Evolutionary conservation across 1,140 invertebrate genomes (phyloP).

Genomic region (Periplaneta americana): DNA sequence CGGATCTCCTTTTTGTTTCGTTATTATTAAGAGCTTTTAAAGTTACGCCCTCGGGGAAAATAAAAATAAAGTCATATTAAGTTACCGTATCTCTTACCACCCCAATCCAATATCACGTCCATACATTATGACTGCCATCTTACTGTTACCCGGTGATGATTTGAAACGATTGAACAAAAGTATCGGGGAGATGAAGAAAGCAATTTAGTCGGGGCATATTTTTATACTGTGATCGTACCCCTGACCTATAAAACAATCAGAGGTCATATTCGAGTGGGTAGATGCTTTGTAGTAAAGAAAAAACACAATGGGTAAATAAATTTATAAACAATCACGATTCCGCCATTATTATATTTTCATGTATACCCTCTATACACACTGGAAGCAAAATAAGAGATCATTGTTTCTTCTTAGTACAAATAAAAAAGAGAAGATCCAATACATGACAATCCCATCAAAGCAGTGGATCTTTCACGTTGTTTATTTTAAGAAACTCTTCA

Average conservation of each 20-base stretch:
- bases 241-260: slow-evolving; percentile 1
- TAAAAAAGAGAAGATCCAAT: not conserved
- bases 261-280: not conserved
- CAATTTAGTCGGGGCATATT: not conserved
- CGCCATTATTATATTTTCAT: not conserved
- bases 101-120: not conserved
- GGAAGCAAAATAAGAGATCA: not conserved
- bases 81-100: not conserved
- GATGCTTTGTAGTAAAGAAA: not conserved
- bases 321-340: slow-evolving; percentile 2
- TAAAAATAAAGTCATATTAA: not conserved
- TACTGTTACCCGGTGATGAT: too few relatives aligned
- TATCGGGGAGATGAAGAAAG: not conserved
- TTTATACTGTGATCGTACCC: not conserved
- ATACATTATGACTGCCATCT: too few relatives aligned
- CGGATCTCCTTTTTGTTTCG: not conserved
- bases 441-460: not conserved
- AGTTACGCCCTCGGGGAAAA: not conserved
- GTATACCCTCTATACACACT: not conserved
- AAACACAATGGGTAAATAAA: not conserved
- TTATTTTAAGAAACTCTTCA: not conserved
- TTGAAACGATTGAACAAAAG: too few relatives aligned
- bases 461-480: not conserved
- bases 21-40: not conserved
- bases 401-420: not conserved